These are phyloP conservation scores for Temnothorax curvispinosus DNA, from an alignment of 1,140 invertebrate species.

Conservation along the genomic window DNA sequence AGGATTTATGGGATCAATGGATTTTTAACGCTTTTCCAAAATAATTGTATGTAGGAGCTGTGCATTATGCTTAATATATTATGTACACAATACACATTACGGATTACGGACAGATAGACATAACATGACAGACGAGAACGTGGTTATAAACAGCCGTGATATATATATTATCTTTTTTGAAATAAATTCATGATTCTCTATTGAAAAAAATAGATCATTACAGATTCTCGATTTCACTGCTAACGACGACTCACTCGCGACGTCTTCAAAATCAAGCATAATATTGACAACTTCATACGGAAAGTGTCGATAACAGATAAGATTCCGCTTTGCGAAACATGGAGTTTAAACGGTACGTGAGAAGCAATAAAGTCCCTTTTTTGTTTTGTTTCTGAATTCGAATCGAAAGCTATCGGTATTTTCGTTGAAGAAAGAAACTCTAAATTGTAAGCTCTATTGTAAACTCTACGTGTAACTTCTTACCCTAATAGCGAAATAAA, in stretches of 20 bases:
- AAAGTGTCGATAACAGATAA: background rate
- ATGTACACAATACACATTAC: background rate
- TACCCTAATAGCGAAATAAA: background rate
- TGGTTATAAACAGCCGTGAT: background rate
- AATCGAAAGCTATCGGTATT: background rate
- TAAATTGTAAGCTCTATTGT: too few species aligned
- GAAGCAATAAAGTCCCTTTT: background rate
- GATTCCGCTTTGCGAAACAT: constrained; percentile 1
- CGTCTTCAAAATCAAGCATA: background rate
- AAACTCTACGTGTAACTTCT: background rate
- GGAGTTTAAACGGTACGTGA: background rate
- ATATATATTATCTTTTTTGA: background rate
- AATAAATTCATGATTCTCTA: background rate
- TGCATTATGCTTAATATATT: background rate
- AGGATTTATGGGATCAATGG: background rate
- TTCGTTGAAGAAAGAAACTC: too few species aligned
- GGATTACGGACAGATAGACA: background rate
- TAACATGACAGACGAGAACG: background rate
- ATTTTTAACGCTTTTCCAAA: background rate
- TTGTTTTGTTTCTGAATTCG: background rate
- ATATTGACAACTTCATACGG: background rate
- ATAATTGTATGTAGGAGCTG: background rate
- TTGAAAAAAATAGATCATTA: background rate
- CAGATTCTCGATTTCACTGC: background rate
- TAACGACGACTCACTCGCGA: background rate